phyloP scores from a whole-genome alignment of 1,140 invertebrate genomes.

The Pseudomyrmex cubaensis region DNA sequence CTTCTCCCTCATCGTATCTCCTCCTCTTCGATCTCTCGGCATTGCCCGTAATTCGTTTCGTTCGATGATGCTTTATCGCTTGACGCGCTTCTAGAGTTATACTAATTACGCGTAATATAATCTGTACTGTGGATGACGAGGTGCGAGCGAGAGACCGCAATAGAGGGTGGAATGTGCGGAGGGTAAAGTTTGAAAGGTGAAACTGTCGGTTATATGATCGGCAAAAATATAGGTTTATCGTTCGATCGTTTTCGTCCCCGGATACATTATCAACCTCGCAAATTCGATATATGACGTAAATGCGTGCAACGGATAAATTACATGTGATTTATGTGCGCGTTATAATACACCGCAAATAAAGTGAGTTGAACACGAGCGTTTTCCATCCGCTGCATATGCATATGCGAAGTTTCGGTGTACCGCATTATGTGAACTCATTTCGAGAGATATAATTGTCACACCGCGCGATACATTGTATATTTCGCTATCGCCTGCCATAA shows the following conservation, averaged over 20 bases:
- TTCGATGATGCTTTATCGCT: slow-evolving; percentile 61
- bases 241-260: slow-evolving; percentile 22
- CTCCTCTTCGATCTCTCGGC: background rate
- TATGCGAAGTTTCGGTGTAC: background rate
- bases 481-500: background rate
- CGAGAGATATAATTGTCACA: slow-evolving; percentile 30
- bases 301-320: slow-evolving; percentile 37
- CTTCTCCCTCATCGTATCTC: background rate
- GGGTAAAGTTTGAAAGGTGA: slow-evolving; percentile 52
- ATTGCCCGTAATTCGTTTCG: background rate
- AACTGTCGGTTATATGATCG: slow-evolving; percentile 49
- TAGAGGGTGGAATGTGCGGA: background rate
- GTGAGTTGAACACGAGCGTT: slow-evolving; percentile 42
- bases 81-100: slow-evolving; percentile 37
- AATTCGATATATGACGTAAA: slow-evolving; percentile 55
- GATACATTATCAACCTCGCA: slow-evolving; percentile 33
- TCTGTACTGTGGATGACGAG: slow-evolving; percentile 23
- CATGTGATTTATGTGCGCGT: slow-evolving; percentile 42
- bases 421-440: slow-evolving; percentile 40
- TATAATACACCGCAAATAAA: slow-evolving; percentile 51
- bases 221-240: slow-evolving; percentile 45
- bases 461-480: background rate
- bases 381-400: background rate
- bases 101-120: slow-evolving; percentile 61
- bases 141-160: slow-evolving; percentile 28